A percentile compares a stretch with the other conserved stretches of the same genome.
phyloP scores from a whole-genome alignment of 2,113 vertebrate genomes.

The Thunnus maccoyii region DNA sequence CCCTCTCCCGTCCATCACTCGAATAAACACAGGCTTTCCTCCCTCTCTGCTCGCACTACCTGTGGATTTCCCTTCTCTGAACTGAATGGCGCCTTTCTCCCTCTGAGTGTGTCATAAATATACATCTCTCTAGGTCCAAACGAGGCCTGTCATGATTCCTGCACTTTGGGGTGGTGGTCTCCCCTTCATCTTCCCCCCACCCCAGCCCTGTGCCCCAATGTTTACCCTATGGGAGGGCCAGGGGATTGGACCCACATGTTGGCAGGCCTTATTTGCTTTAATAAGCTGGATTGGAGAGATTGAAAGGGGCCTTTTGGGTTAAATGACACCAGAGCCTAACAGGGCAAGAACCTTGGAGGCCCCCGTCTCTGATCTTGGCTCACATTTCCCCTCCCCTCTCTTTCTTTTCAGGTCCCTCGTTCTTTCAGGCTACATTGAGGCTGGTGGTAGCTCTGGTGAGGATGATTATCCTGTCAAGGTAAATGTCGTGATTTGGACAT shows the following conservation, averaged over 20 bases:
- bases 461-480: constrained; percentile 71
- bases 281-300: constrained; percentile 74
- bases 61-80: constrained; percentile 21
- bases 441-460: constrained; percentile 28
- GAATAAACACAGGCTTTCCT: constrained; percentile 46
- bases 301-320: constrained; percentile 69
- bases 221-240: constrained; percentile 66
- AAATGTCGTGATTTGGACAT: constrained; percentile 43
- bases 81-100: constrained; percentile 63
- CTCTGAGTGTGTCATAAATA: constrained; percentile 65
- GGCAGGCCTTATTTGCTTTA: constrained; percentile 79
- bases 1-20: constrained; percentile 18
- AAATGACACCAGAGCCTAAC: constrained; percentile 77
- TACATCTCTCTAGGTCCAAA: constrained; percentile 58
- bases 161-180: constrained; percentile 53
- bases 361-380: constrained; percentile 61
- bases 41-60: constrained; percentile 21
- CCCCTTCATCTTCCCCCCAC: constrained; percentile 47
- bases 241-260: constrained; percentile 79
- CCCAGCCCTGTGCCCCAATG: constrained; percentile 52
- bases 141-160: constrained; percentile 67
- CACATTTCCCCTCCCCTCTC: constrained; percentile 7
- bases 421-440: constrained; percentile 40
- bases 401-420: constrained; percentile 44
- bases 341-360: constrained; percentile 49